Conservation (phyloP, 2,888 invertebrate genomes). For the Ptycholaimellus sp. region DNA sequence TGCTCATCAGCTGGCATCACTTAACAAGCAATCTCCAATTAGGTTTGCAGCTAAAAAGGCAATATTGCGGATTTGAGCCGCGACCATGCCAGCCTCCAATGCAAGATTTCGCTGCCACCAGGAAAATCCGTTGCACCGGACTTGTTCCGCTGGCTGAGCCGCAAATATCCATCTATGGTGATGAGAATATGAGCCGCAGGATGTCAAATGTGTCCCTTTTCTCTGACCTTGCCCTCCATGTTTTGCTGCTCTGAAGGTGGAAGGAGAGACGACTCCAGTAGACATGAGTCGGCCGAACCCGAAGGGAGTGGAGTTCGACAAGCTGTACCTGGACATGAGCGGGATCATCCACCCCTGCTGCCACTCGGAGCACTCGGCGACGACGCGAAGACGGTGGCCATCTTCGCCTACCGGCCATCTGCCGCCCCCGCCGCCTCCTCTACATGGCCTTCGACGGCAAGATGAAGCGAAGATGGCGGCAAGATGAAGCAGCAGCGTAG, state of each 20-base stretch:
- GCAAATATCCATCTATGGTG: conserved; percentile 86
- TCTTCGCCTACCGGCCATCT: conserved; percentile 67
- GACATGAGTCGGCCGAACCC: conserved; percentile 72
- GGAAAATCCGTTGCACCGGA: too few species aligned
- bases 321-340: conserved; percentile 95
- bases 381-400: conserved; percentile 98
- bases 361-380: conserved; percentile 90
- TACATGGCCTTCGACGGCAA: conserved; percentile 99
- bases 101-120: too few species aligned
- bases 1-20: too few species aligned
- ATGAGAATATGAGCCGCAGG: conserved; percentile 40
- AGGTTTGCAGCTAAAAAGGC: too few species aligned
- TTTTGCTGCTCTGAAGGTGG: conserved; percentile 43
- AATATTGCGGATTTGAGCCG: too few species aligned
- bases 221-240: conserved; percentile 14
- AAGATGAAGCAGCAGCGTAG: conserved; percentile 99
- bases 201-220: background rate
- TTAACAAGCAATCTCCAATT: too few species aligned
- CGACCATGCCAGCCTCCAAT: too few species aligned
- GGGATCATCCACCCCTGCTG: conserved; percentile 99
- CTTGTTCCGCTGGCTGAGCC: conserved; percentile 89
- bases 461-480: conserved; percentile 63
- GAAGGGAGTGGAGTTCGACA: conserved; percentile 68
- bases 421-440: conserved; percentile 42
- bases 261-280: conserved; percentile 50